Evolutionary conservation across 2,888 invertebrate genomes (phyloP).

Genomic region (Coelopa pilipes): DNA sequence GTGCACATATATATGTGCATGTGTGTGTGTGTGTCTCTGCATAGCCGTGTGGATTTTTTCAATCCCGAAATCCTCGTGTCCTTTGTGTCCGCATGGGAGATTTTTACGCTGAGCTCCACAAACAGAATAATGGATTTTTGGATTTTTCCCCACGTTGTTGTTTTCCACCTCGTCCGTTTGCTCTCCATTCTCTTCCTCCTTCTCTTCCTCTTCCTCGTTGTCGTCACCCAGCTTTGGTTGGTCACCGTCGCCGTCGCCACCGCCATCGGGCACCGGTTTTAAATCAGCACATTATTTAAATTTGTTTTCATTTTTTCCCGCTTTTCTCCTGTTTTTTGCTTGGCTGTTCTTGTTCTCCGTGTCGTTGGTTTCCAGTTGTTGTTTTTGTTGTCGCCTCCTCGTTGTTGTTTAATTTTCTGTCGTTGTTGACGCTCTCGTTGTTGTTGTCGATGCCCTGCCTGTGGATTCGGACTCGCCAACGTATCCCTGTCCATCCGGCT

Average conservation of each 20-base stretch:
- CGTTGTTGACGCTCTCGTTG: too few species aligned
- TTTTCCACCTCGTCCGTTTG: background rate
- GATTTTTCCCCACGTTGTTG: constrained; percentile 21
- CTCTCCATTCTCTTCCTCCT: constrained; percentile 10
- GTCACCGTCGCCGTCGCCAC: too few species aligned
- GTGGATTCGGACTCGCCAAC: background rate
- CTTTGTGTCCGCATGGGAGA: constrained; percentile 62
- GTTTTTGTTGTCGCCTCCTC: too few species aligned
- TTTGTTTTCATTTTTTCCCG: constrained; percentile 51
- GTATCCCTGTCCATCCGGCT: too few species aligned
- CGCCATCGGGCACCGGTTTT: constrained; percentile 51
- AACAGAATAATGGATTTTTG: constrained; percentile 64
- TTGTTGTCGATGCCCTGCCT: too few species aligned
- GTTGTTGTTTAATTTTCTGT: too few species aligned
- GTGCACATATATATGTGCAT: constrained; percentile 40
- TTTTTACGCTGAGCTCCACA: constrained; percentile 59
- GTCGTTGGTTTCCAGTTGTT: too few species aligned
- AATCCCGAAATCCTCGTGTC: constrained; percentile 61
- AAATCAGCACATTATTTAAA: constrained; percentile 64
- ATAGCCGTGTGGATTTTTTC: constrained; percentile 54
- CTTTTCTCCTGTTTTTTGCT: constrained; percentile 19
- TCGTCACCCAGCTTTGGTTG: background rate
- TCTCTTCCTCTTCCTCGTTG: background rate
- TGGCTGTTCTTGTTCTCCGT: too few species aligned
- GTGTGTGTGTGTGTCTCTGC: constrained; percentile 10